Conservation (phyloP, 2,888 invertebrate genomes). For the Drepana falcataria region DNA sequence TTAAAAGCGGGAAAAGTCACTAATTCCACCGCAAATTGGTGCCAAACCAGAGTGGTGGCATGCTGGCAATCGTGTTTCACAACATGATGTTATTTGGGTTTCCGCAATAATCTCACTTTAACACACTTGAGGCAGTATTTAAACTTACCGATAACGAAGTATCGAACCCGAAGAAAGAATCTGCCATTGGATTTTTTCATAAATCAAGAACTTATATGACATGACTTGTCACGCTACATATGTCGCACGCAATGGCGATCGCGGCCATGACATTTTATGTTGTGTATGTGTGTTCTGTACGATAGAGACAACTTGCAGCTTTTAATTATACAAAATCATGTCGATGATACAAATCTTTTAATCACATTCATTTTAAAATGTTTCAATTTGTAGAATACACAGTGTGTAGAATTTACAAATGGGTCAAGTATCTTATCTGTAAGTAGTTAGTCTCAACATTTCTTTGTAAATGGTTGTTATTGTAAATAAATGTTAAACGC, state of each 20-base stretch:
- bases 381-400: too few species aligned
- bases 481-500: too few species aligned
- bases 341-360: too few species aligned
- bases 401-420: too few species aligned
- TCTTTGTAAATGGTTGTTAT: too few species aligned
- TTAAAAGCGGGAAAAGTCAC: background rate
- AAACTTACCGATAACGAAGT: constrained; percentile 86
- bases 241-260: constrained; percentile 60
- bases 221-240: constrained; percentile 82
- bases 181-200: constrained; percentile 86
- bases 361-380: too few species aligned
- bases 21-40: background rate
- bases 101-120: constrained; percentile 27
- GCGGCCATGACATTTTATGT: constrained; percentile 56
- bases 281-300: constrained; percentile 5
- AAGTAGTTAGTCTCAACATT: too few species aligned
- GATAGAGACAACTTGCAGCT: too few species aligned
- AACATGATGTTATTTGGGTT: constrained; percentile 25
- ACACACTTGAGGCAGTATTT: constrained; percentile 22
- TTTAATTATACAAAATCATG: too few species aligned
- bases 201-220: constrained; percentile 81
- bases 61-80: constrained; percentile 48
- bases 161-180: constrained; percentile 92
- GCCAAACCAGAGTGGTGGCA: constrained; percentile 27
- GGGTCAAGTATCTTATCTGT: too few species aligned